Evolutionary conservation across 1,140 invertebrate genomes (phyloP).

Genomic region (Papilio glaucus): DNA sequence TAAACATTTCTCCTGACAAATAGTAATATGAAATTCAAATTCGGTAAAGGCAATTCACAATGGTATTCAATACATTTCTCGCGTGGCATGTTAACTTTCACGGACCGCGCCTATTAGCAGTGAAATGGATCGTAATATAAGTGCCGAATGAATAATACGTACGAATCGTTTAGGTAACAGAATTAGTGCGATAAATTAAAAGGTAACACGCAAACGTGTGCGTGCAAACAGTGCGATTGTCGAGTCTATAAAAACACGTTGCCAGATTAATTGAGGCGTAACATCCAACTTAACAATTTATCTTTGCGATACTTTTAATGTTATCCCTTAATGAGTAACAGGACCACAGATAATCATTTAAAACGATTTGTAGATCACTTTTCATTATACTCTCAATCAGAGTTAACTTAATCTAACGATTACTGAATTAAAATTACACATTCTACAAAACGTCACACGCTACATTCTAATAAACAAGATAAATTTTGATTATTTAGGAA

Average conservation of each 20-base stretch:
- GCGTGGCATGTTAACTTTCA: constrained; percentile 23
- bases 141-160: constrained; percentile 29
- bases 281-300: neutral
- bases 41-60: neutral
- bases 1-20: no score
- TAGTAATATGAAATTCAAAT: constrained; percentile 26
- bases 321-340: neutral
- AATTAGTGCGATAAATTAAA: constrained; percentile 37
- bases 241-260: constrained; percentile 6
- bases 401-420: no score
- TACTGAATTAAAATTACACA: no score
- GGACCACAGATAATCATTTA: neutral
- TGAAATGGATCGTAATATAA: constrained; percentile 36
- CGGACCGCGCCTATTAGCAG: constrained; percentile 24
- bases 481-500: no score
- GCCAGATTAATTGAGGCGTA: constrained; percentile 17
- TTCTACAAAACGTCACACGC: no score
- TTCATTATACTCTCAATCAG: no score
- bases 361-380: no score
- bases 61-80: constrained; percentile 2
- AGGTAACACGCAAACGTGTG: constrained; percentile 26
- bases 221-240: constrained; percentile 1
- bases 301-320: constrained; percentile 12
- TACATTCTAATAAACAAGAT: no score
- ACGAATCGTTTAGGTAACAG: constrained; percentile 34